These are phyloP conservation scores for Xyrichtys novacula DNA, from an alignment of 2,797 vertebrate species.

Conservation along the genomic window DNA sequence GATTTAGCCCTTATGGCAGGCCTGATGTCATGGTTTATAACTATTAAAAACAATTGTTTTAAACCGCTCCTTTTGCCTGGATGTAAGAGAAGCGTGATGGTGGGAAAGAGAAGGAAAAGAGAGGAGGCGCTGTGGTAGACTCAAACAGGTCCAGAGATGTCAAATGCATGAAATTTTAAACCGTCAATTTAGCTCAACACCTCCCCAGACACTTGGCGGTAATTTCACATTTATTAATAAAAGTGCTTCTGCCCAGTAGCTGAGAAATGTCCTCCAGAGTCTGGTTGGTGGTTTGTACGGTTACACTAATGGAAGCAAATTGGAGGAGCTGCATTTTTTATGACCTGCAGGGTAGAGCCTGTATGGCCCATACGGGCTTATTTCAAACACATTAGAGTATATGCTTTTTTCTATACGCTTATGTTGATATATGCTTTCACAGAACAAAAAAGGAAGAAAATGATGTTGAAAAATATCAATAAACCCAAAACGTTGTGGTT, in stretches of 20 bases:
- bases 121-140: slow-evolving; percentile 1
- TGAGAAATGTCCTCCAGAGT: slow-evolving; percentile 49
- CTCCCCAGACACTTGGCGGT: slow-evolving; percentile 50
- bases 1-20: slow-evolving; percentile 8
- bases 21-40: slow-evolving; percentile 29
- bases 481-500: too few species aligned
- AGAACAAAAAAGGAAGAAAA: background rate
- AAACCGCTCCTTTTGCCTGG: slow-evolving; percentile 3
- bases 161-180: slow-evolving; percentile 46
- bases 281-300: slow-evolving; percentile 36
- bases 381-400: background rate
- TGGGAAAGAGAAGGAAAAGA: background rate
- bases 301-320: slow-evolving; percentile 49
- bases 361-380: background rate
- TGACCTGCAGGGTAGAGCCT: background rate
- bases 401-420: background rate
- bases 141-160: slow-evolving; percentile 34
- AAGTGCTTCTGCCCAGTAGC: slow-evolving; percentile 30
- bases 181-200: slow-evolving; percentile 23
- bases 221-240: slow-evolving; percentile 67
- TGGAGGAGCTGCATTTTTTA: slow-evolving; percentile 15
- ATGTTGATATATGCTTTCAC: background rate
- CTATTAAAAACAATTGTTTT: slow-evolving; percentile 20
- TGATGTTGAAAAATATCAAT: too few species aligned
- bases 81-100: background rate